Conservation (phyloP, 2,113 vertebrate genomes). For the Melanerpes formicivorus region DNA sequence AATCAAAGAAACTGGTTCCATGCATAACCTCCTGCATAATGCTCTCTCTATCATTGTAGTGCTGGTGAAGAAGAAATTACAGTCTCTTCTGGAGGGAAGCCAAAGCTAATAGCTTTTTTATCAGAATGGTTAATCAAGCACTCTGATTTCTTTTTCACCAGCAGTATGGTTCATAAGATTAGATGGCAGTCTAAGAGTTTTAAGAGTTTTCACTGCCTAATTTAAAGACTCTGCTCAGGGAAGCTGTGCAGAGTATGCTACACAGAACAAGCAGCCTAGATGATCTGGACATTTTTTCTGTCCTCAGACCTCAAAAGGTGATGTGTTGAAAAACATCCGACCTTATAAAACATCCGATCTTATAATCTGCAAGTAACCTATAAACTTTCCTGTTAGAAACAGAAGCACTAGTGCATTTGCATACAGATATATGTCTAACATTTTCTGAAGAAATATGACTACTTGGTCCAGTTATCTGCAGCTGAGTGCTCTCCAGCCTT, state of each 20-base stretch:
- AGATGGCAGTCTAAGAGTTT: neutral
- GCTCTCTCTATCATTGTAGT: neutral
- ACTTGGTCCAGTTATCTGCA: neutral
- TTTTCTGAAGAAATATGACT: neutral
- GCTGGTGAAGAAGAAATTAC: fast-evolving
- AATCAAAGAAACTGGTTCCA: neutral
- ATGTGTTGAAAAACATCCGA: neutral
- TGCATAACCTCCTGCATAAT: neutral
- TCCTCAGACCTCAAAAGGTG: neutral
- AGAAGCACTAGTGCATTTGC: neutral
- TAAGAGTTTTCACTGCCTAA: neutral
- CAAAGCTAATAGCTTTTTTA: neutral
- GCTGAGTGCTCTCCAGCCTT: neutral
- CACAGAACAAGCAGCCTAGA: neutral
- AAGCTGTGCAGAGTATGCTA: neutral
- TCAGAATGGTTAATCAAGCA: neutral
- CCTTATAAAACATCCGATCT: neutral
- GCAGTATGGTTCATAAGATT: neutral
- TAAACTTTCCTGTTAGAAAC: neutral
- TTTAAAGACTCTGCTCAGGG: neutral
- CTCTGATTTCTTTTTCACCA: neutral
- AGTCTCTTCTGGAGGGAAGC: neutral
- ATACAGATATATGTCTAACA: neutral
- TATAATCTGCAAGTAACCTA: neutral
- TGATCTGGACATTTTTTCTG: neutral